Conservation (phyloP, 2,797 vertebrate genomes). For the Intellagama lesueurii region DNA sequence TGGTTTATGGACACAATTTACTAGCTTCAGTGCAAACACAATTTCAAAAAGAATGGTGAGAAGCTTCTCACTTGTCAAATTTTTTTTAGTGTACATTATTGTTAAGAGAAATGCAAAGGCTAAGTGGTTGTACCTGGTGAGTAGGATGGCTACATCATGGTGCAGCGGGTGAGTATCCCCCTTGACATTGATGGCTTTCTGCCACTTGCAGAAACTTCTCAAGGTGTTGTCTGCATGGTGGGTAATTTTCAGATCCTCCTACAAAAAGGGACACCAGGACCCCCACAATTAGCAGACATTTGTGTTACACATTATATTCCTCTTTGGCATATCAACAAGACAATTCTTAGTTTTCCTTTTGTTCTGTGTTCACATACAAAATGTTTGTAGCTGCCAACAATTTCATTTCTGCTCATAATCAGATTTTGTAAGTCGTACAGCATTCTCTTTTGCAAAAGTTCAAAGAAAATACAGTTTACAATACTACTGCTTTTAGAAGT, state of each 20-base stretch:
- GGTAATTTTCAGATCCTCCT: conserved; percentile 94
- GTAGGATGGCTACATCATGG: conserved; percentile 92
- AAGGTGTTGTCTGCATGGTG: conserved; percentile 96
- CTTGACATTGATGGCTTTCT: conserved; percentile 92
- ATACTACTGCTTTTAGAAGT: too few species aligned
- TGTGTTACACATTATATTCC: fast-evolving
- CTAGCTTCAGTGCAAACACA: not conserved
- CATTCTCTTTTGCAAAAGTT: too few species aligned
- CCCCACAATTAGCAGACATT: not conserved
- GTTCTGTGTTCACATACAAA: too few species aligned
- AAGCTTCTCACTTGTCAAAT: not conserved
- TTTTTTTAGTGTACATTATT: too few species aligned
- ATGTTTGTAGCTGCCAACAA: too few species aligned
- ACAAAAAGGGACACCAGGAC: not conserved
- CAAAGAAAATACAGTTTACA: too few species aligned
- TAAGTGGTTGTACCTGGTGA: conserved; percentile 86
- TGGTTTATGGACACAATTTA: not conserved
- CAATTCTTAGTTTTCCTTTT: too few species aligned
- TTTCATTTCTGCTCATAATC: too few species aligned
- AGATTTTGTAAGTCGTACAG: too few species aligned
- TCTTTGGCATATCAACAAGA: too few species aligned
- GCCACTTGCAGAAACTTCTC: conserved; percentile 97
- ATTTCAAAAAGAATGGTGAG: not conserved
- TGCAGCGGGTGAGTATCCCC: conserved; percentile 91
- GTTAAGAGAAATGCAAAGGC: fast-evolving